Evolutionary conservation across 2,797 vertebrate genomes (phyloP).

Genomic region (Sebastes vulpes): DNA sequence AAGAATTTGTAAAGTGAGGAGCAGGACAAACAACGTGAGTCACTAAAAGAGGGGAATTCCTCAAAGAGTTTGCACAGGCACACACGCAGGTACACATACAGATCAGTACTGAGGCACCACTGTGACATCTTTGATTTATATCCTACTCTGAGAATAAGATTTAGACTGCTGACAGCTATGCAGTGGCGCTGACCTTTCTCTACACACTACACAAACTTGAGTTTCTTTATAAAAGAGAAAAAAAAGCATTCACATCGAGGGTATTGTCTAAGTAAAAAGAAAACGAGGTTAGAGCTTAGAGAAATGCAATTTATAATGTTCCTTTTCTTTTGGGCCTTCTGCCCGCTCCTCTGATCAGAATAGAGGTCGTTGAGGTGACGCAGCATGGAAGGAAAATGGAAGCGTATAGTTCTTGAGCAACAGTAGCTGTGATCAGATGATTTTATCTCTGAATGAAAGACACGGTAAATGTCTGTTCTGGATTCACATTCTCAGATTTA

Average conservation of each 20-base stretch:
- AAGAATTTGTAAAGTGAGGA: constrained; percentile 10
- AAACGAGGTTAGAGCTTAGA: neutral
- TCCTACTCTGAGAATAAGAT: neutral
- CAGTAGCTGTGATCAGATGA: neutral
- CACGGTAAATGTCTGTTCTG: neutral
- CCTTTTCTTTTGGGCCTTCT: neutral
- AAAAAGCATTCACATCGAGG: neutral
- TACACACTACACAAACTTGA: neutral
- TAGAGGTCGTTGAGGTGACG: neutral
- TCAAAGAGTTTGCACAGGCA: constrained; percentile 13
- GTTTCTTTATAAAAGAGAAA: constrained; percentile 14
- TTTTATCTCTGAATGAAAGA: neutral
- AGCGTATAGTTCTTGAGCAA: neutral
- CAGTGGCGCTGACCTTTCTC: constrained; percentile 39
- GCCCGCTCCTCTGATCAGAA: neutral
- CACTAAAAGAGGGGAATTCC: neutral
- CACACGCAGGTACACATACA: neutral
- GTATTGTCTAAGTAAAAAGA: neutral
- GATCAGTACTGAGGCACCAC: neutral
- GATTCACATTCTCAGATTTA: neutral
- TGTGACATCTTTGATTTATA: constrained; percentile 25
- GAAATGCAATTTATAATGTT: neutral
- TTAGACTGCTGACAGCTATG: constrained; percentile 1
- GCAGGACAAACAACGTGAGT: constrained; percentile 20
- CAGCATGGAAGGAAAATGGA: neutral